These are phyloP conservation scores for Coendou prehensilis DNA, from an alignment of 2,797 vertebrate species.

Conservation along the genomic window DNA sequence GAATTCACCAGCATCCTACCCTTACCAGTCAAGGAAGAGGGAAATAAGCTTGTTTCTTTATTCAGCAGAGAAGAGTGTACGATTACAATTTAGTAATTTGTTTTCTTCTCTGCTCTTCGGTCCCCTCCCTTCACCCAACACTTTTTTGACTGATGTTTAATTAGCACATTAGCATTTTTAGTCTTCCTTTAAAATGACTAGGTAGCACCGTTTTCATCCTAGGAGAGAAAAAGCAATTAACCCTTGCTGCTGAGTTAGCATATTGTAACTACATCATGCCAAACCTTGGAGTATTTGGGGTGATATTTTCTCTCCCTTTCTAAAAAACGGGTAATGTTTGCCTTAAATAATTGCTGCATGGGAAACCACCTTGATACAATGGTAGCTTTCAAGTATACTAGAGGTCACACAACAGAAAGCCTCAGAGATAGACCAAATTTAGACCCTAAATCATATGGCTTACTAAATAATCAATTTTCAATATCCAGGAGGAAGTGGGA, in stretches of 20 bases:
- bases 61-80: neutral
- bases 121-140: neutral
- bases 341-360: neutral
- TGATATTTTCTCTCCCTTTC: neutral
- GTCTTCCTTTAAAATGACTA: conserved; percentile 47
- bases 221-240: conserved; percentile 52
- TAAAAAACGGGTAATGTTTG: neutral
- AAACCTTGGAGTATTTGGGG: neutral
- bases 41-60: neutral
- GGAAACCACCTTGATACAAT: neutral
- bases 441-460: neutral
- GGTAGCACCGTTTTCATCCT: neutral
- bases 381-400: neutral
- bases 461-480: neutral
- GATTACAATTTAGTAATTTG: neutral
- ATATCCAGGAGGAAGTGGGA: neutral
- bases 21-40: neutral
- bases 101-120: neutral
- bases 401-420: neutral
- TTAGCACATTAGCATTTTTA: conserved; percentile 66
- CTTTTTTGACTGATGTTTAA: conserved; percentile 1
- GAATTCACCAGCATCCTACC: neutral
- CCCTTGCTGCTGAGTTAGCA: conserved; percentile 60
- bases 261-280: conserved; percentile 12
- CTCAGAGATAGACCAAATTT: neutral